Base-by-base conservation (phyloP, 2,113 vertebrate genomes). In the Thryonomys swinderianus region DNA sequence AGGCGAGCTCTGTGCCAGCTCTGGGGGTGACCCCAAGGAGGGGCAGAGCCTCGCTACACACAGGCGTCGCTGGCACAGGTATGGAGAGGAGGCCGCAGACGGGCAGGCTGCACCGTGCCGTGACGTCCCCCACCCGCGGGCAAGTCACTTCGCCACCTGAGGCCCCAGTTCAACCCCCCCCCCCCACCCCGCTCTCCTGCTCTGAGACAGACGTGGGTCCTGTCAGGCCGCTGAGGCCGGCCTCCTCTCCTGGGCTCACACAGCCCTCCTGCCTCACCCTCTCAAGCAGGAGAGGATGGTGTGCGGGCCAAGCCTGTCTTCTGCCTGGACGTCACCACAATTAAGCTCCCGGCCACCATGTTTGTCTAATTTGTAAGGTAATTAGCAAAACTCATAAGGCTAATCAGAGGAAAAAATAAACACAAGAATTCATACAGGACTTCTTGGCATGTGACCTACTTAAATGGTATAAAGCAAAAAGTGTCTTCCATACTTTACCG, bases 401-500 rank as follows among this genome's bases (percentile, higher is more conserved):
- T 32, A 32, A 25, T 61, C 13, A 88, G n/a, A 88, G 25, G 30
- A 82, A 71, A n/a, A 57, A 34, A 14, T 6, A 61, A 9, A 42
- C 2, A 10, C 21, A 88, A 74, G 64, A 55, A 80, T 25, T 82
- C 21, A 76, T 0, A 85, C 16, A 71, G 40, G 4, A 74, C 27
- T 11, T 86, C 7, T 1, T 59, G 17, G 71, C 25, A 53, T 9
- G 42, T 21, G 42, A 40, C 34, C 74, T 32, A 51, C 59, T 83
- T 57, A 34, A 3, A 76, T 6, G n/a, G n/a, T n/a, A n/a, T 93
- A 82, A 53, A 57, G 48, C 17, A 62, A 66, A 84, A 90, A 76
- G 85, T 34, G 42, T 7, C 30, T 30, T 32, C 42, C 55, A 57
- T 20, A 57, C 57, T 90, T 97, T 99, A 99, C 99, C 99, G 98